Conservation (phyloP, 2,113 vertebrate genomes). For the Neodontobutis hainanensis region DNA sequence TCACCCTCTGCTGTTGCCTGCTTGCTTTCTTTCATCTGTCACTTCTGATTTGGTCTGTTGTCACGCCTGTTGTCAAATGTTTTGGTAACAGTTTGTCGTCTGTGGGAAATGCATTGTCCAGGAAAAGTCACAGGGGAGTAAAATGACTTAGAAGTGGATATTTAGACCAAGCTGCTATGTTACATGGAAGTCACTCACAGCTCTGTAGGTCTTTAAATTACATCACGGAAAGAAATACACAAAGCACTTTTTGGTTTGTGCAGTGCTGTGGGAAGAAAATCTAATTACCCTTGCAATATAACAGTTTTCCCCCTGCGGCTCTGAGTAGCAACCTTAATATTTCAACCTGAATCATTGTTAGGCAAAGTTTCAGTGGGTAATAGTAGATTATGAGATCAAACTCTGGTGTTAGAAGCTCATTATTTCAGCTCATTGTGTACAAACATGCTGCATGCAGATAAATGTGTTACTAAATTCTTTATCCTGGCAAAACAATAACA, state of each 20-base stretch:
- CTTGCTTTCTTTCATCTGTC: constrained; percentile 58
- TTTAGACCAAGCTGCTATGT: not conserved
- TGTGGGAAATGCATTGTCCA: constrained; percentile 24
- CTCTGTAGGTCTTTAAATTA: constrained; percentile 1
- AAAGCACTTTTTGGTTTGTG: not conserved
- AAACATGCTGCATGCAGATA: not conserved
- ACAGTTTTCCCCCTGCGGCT: constrained; percentile 1
- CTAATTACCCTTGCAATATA: not conserved
- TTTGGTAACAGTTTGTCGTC: constrained; percentile 37
- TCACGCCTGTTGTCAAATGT: constrained; percentile 43
- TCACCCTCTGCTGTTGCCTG: constrained; percentile 30
- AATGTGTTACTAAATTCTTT: too few species aligned
- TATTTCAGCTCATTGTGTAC: constrained; percentile 1
- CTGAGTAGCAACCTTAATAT: not conserved
- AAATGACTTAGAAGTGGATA: constrained; percentile 12
- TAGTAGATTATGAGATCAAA: constrained; percentile 5
- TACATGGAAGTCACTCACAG: constrained; percentile 22
- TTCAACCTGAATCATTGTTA: constrained; percentile 2
- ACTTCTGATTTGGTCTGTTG: constrained; percentile 54
- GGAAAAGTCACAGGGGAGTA: constrained; percentile 15
- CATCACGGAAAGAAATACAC: not conserved
- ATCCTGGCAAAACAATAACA: not conserved
- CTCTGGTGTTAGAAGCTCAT: not conserved
- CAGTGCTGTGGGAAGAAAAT: constrained; percentile 1
- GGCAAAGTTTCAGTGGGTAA: not conserved